Percentiles rank a stretch among this genome's conserved stretches.
Conservation (phyloP, 2,113 vertebrate genomes). For the Pangasianodon gigas region DNA sequence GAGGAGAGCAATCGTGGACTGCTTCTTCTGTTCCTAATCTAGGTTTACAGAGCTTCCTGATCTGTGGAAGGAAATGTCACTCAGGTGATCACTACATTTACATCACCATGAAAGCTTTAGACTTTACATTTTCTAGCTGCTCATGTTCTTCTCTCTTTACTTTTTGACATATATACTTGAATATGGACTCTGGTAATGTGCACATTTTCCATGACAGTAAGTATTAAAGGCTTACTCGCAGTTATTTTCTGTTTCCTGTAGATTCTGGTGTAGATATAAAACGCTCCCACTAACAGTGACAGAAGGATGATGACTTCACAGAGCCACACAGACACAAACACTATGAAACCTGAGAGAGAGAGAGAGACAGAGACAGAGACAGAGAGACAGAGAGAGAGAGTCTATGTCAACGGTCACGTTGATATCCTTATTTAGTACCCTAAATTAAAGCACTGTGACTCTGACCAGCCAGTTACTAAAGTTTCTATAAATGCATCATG, state of each 20-base stretch:
- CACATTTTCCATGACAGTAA: not conserved
- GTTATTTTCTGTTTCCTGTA: not conserved
- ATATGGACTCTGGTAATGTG: not conserved
- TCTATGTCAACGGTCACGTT: too few relatives aligned
- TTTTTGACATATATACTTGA: not conserved
- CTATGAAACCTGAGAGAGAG: not conserved
- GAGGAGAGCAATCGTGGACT: not conserved
- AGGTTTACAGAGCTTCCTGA: not conserved
- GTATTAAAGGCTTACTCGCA: too few relatives aligned
- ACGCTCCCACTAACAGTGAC: not conserved
- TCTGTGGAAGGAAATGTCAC: not conserved
- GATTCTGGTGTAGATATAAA: not conserved
- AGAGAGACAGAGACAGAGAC: not conserved
- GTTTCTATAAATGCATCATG: too few relatives aligned
- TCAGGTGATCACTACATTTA: not conserved
- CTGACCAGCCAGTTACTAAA: too few relatives aligned
- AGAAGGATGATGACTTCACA: not conserved
- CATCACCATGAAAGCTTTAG: not conserved
- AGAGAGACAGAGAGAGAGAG: too few relatives aligned
- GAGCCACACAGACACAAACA: not conserved
- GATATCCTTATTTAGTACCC: too few relatives aligned
- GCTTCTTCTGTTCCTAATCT: not conserved
- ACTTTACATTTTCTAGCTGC: not conserved
- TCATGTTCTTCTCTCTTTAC: not conserved
- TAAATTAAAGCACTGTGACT: too few relatives aligned